A percentile compares a stretch with the other conserved stretches of the same genome.
phyloP scores from a whole-genome alignment of 1,140 invertebrate genomes.

The Bursaphelenchus mucronatus region DNA sequence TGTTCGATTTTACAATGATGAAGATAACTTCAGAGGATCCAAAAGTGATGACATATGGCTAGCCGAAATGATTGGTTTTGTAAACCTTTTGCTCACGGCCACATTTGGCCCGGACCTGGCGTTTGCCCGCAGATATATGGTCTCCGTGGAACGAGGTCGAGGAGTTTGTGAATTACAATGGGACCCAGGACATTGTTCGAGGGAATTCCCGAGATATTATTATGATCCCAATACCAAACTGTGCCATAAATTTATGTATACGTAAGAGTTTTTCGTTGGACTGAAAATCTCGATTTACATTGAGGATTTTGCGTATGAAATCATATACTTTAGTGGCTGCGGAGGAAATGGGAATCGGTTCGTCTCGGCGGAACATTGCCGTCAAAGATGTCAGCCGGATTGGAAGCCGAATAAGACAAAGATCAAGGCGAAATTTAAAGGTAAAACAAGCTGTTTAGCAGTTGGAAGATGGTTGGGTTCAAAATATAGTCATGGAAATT shows the following conservation, averaged over 20 bases:
- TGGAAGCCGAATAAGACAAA: constrained; percentile 18
- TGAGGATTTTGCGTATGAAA: not conserved
- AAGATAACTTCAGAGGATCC: no score
- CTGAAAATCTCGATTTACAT: constrained; percentile 2
- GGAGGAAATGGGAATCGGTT: constrained; percentile 35
- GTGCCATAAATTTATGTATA: constrained; percentile 35
- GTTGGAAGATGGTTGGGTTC: constrained; percentile 2
- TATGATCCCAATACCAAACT: constrained; percentile 25
- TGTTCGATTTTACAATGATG: no score
- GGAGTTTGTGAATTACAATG: no score
- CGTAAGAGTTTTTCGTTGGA: constrained; percentile 12
- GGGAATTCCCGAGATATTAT: constrained; percentile 34
- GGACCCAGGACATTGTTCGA: constrained; percentile 23
- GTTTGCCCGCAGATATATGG: no score
- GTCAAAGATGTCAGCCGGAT: constrained; percentile 22
- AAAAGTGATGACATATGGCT: no score
- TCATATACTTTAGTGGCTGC: constrained; percentile 31
- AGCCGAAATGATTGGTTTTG: no score
- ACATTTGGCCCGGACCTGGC: no score
- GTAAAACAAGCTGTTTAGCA: not conserved
- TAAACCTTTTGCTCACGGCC: no score
- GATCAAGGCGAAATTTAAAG: constrained; percentile 18
- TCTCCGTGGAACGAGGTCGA: no score
- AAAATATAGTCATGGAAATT: constrained; percentile 17
- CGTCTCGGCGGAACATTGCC: constrained; percentile 24